phyloP scores from a whole-genome alignment of 1,140 invertebrate species.

The Aleiodes sp. region DNA sequence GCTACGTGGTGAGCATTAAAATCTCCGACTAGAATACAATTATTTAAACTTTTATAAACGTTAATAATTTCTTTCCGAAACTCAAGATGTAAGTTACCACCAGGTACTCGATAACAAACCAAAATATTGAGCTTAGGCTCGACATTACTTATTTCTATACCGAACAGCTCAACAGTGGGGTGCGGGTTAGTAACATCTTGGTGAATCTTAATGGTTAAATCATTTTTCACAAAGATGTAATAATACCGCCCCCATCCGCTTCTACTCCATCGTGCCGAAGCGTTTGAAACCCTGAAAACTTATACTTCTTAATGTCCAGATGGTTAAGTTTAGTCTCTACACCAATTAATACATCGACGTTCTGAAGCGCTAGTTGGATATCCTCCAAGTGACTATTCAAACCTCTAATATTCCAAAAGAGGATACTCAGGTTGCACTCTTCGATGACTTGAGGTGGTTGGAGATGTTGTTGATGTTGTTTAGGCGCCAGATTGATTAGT shows the following conservation, averaged over 20 bases:
- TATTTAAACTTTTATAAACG: neutral
- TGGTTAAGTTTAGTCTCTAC: constrained; percentile 16
- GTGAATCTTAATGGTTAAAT: neutral
- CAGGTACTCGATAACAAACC: constrained; percentile 11
- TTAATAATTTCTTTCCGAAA: constrained; percentile 3
- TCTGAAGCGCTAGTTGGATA: neutral
- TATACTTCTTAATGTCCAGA: neutral
- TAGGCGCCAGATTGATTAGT: neutral
- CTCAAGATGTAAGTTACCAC: neutral
- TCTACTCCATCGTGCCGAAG: neutral
- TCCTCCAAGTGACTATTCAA: constrained; percentile 3
- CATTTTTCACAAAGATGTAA: neutral
- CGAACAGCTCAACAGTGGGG: neutral
- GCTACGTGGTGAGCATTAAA: constrained; percentile 16
- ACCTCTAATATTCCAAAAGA: constrained; percentile 22
- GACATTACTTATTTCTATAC: constrained; percentile 18
- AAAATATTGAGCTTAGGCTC: constrained; percentile 13
- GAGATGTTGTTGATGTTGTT: neutral
- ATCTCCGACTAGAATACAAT: constrained; percentile 24
- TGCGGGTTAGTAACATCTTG: neutral
- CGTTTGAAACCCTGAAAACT: constrained; percentile 14
- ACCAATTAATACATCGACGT: constrained; percentile 13
- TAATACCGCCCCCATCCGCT: neutral
- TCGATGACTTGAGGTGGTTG: too few species aligned
- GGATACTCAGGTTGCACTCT: neutral